Evolutionary conservation across 1,140 invertebrate genomes (phyloP), one percentile per base, ranked within the genome.

Genomic region (Papilio helenus): DNA sequence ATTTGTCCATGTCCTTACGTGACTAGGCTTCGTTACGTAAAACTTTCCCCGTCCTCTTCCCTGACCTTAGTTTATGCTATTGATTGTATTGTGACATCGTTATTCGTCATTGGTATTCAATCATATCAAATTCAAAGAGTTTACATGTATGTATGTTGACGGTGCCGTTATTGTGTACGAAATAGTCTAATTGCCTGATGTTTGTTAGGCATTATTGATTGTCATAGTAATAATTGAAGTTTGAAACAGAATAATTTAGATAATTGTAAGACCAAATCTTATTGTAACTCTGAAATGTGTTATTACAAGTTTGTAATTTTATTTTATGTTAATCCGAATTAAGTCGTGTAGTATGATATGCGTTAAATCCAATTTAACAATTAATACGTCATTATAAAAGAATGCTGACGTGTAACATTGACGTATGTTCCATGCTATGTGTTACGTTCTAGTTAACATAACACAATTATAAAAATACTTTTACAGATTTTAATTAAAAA

Each of bases 21-120:
- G 42, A 73, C 72, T 73, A 42, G 34, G 34, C 72, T 46, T 2
- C 34, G 72, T 73, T 73, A 73, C 72, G 72, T 73, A 73, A 46
- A 73, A n/a, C 72, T 46, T 73, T 73, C 42, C 7, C 72, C 72
- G 44, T 23, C 39, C 72, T 16, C 3, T 26, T 18, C 8, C 72
- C 20, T 2, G n/a, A 2, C 72, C 34, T 72, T 44, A 5, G 39
- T 72, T 49, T 51, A 49, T 49, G 2, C 42, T 29, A 51, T 46
- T 73, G 44, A 74, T 46, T 44, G 10, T 49, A 74, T 51, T 29
- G 72, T 51, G 72, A 12, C 72, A 49, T 49, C 42, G 20, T 39
- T 74, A 12, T 51, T 46, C 3, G 20, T 20, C 14, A 74, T 74
- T 74, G 72, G 29, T 0, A 74, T 49, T 51, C 16, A 23, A 44